Conservation (phyloP, 2,888 invertebrate genomes). For the Schrankia costaestrigalis region DNA sequence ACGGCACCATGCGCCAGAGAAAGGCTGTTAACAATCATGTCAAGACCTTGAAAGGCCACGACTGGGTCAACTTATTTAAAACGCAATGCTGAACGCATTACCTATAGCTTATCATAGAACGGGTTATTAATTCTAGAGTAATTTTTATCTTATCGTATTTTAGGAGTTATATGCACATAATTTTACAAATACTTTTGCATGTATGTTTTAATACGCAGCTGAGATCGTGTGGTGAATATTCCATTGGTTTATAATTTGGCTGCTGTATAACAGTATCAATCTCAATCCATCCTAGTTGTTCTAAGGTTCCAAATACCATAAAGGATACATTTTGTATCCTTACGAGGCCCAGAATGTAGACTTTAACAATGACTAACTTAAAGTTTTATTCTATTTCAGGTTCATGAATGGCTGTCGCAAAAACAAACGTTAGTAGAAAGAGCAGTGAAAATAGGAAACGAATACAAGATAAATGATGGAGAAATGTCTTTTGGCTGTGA, state of each 20-base stretch:
- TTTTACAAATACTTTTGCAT: too few species aligned
- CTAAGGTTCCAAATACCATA: too few species aligned
- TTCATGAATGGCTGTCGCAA: conserved; percentile 14
- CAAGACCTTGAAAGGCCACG: conserved; percentile 52
- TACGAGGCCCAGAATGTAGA: too few species aligned
- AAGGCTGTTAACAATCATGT: conserved; percentile 43
- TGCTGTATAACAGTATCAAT: too few species aligned
- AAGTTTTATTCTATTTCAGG: conserved; percentile 21
- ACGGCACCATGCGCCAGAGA: conserved; percentile 17
- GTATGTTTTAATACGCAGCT: too few species aligned
- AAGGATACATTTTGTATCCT: too few species aligned
- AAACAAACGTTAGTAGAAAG: conserved; percentile 2
- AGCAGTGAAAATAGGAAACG: neutral
- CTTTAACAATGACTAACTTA: neutral
- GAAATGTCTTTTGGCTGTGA: conserved; percentile 45
- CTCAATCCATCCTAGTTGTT: too few species aligned
- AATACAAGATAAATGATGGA: conserved; percentile 41
- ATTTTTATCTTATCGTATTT: too few species aligned
- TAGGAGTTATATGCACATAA: too few species aligned
- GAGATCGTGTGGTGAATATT: too few species aligned
- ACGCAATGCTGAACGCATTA: conserved; percentile 33
- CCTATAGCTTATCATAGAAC: neutral
- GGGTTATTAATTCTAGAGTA: neutral
- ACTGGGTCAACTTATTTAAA: conserved; percentile 35
- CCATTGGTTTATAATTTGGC: too few species aligned